Conservation (phyloP, 2,888 invertebrate genomes). For the Timandra comae region DNA sequence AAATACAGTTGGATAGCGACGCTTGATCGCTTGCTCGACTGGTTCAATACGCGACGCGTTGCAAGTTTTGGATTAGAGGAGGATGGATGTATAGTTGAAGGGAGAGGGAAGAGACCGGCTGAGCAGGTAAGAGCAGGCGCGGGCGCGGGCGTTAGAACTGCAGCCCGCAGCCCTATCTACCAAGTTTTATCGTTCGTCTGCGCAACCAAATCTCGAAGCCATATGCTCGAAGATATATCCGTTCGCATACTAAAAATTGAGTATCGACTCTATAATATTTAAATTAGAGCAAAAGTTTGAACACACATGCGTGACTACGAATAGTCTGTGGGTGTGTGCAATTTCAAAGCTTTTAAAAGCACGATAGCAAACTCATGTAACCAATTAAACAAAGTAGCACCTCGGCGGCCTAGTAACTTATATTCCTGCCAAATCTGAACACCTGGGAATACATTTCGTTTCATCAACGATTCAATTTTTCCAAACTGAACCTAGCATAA, state of each 20-base stretch:
- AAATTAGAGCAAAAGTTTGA: too few species aligned
- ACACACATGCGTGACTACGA: too few species aligned
- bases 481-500: too few species aligned
- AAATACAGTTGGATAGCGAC: conserved; percentile 17
- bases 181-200: conserved; percentile 17
- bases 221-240: conserved; percentile 36
- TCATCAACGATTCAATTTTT: too few species aligned
- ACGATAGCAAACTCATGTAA: too few species aligned
- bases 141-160: too few species aligned
- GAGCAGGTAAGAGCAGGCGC: conserved; percentile 43
- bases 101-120: conserved; percentile 43
- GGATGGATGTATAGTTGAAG: conserved; percentile 23
- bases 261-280: conserved; percentile 4
- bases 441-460: too few species aligned
- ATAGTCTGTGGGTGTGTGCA: too few species aligned
- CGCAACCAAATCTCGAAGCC: conserved; percentile 48
- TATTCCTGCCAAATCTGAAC: too few species aligned
- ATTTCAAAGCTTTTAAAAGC: too few species aligned
- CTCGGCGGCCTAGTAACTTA: too few species aligned
- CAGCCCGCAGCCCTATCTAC: conserved; percentile 6
- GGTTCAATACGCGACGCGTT: conserved; percentile 34
- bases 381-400: too few species aligned
- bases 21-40: conserved; percentile 6
- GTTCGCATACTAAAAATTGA: neutral
- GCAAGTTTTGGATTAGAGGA: conserved; percentile 30